These are phyloP conservation scores for Falco punctatus DNA, from an alignment of 2,113 vertebrate genomes.

Conservation along the genomic window DNA sequence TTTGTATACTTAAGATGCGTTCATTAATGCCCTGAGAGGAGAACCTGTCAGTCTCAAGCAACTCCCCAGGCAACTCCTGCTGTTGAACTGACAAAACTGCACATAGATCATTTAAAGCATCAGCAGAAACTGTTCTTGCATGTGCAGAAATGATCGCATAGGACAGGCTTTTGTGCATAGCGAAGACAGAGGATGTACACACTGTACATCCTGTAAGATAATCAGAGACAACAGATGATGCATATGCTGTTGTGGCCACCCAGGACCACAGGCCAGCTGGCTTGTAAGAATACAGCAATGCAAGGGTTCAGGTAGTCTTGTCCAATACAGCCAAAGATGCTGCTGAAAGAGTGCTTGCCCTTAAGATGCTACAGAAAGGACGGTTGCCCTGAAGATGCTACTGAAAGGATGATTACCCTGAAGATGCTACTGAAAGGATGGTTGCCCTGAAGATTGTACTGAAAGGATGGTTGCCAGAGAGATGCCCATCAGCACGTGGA, in stretches of 20 bases:
- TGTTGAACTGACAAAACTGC: neutral
- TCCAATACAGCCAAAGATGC: neutral
- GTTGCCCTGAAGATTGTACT: too few species aligned
- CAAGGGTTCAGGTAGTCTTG: neutral
- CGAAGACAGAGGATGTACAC: neutral
- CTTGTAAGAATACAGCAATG: neutral
- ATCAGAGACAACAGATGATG: neutral
- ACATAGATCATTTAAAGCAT: accelerated
- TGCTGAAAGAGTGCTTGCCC: neutral
- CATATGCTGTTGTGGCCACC: neutral
- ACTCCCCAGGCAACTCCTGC: neutral
- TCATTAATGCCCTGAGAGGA: neutral
- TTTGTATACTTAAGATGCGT: neutral
- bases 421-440: too few species aligned
- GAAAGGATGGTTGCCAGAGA: neutral
- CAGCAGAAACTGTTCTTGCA: neutral
- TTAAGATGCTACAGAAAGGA: neutral
- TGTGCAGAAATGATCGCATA: neutral
- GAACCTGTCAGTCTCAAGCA: neutral
- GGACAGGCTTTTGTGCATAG: neutral
- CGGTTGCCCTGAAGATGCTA: neutral
- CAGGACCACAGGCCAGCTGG: neutral
- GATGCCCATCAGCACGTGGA: neutral
- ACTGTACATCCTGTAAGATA: neutral
- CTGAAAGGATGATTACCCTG: neutral